A percentile compares a stretch with the other conserved stretches of the same genome.
Conservation (phyloP, 2,113 vertebrate species). For the Phocoena sinus region DNA sequence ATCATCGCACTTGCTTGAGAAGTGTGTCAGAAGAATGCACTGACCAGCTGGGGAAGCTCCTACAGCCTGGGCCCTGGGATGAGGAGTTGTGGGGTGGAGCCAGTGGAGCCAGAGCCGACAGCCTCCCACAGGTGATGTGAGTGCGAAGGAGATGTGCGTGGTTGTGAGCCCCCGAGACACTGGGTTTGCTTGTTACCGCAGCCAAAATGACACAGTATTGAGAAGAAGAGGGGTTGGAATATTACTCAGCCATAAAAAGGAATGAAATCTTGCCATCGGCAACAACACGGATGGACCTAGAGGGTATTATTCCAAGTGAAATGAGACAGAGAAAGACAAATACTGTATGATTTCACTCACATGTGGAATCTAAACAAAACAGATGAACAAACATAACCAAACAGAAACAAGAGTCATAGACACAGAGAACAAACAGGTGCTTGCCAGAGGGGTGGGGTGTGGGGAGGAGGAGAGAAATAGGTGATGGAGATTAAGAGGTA, state of each 20-base stretch:
- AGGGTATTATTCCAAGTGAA: not conserved
- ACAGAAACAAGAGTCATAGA: not conserved
- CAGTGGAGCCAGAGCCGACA: accelerated
- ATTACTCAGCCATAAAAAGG: not conserved
- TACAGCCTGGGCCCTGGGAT: not conserved
- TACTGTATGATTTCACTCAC: not conserved
- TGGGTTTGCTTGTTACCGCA: not conserved
- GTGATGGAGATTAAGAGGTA: not conserved
- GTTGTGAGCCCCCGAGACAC: not conserved
- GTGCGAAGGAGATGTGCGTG: not conserved
- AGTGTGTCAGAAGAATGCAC: not conserved
- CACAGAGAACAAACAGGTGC: not conserved
- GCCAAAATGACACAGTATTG: not conserved
- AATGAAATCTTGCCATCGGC: not conserved
- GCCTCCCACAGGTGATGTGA: not conserved
- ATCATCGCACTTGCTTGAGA: not conserved
- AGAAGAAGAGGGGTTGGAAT: not conserved
- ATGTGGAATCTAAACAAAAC: not conserved
- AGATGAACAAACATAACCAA: not conserved
- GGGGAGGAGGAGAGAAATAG: not conserved
- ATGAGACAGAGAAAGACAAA: not conserved
- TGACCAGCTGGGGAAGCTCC: not conserved
- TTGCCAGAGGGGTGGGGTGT: not conserved
- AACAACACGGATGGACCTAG: not conserved
- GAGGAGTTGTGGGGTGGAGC: not conserved